Evolutionary conservation across 2,113 vertebrate species (phyloP).

Genomic region (Crotalus helleri): DNA sequence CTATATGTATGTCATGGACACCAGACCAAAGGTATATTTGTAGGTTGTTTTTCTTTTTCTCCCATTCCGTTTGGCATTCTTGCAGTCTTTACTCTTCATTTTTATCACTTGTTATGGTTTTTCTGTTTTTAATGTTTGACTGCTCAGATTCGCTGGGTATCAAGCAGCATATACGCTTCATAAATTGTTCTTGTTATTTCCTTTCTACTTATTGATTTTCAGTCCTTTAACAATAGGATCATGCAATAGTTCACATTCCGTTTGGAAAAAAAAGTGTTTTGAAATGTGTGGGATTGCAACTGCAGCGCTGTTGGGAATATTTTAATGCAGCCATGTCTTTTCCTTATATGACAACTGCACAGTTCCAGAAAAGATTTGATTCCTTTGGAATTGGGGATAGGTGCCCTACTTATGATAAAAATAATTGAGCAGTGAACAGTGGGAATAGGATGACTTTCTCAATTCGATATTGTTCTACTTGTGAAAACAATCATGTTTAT

Average conservation of each 20-base stretch:
- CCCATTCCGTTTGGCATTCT: background rate
- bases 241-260: background rate
- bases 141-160: background rate
- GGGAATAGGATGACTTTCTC: background rate
- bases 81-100: background rate
- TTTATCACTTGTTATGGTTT: background rate
- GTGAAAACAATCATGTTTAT: background rate
- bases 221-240: background rate
- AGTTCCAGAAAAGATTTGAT: background rate
- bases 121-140: background rate
- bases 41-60: background rate
- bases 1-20: slow-evolving; percentile 95
- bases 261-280: background rate
- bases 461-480: background rate
- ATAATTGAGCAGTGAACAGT: background rate
- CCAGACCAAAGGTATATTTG: slow-evolving; percentile 86
- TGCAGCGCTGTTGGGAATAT: background rate
- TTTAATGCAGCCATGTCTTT: background rate
- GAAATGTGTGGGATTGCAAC: background rate
- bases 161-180: background rate
- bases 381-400: background rate
- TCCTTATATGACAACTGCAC: background rate
- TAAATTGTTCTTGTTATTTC: background rate
- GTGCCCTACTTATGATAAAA: background rate
- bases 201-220: background rate